These are phyloP conservation scores for Anastrepha obliqua DNA, from an alignment of 1,140 invertebrate species.

Conservation along the genomic window DNA sequence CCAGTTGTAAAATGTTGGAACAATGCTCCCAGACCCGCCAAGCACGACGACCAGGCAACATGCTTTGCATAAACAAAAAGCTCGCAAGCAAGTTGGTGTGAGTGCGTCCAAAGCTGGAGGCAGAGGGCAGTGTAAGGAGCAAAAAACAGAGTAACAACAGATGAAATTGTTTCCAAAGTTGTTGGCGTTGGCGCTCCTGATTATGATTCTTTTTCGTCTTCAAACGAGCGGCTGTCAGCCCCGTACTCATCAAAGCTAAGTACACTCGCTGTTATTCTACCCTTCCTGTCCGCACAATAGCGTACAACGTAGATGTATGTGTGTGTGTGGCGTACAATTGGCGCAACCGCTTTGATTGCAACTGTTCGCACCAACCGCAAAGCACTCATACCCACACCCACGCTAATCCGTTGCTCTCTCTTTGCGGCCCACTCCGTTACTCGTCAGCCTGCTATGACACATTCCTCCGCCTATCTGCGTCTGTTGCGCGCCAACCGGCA, in stretches of 20 bases:
- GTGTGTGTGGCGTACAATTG: neutral
- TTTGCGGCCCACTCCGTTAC: neutral
- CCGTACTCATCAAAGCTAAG: slow-evolving; percentile 2
- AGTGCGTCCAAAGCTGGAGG: neutral
- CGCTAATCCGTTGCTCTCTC: neutral
- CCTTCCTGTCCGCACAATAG: neutral
- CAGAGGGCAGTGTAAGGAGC: neutral
- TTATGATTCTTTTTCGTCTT: slow-evolving; percentile 47
- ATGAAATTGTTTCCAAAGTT: slow-evolving; percentile 47
- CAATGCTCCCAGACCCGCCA: neutral
- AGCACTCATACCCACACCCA: slow-evolving; percentile 44
- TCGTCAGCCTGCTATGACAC: neutral
- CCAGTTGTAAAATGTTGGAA: slow-evolving; percentile 7
- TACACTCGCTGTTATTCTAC: neutral
- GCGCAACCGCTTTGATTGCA: slow-evolving; percentile 66
- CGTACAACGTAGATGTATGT: too few relatives aligned
- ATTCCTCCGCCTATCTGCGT: neutral
- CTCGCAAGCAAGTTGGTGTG: neutral
- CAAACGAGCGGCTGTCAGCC: slow-evolving; percentile 18
- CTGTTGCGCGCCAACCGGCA: neutral
- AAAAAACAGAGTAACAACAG: neutral
- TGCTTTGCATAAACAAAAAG: neutral
- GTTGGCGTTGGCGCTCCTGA: neutral
- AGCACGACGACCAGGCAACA: neutral
- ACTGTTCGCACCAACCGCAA: slow-evolving; percentile 70